phyloP scores from a whole-genome alignment of 2,113 vertebrate species.

The Passer domesticus region DNA sequence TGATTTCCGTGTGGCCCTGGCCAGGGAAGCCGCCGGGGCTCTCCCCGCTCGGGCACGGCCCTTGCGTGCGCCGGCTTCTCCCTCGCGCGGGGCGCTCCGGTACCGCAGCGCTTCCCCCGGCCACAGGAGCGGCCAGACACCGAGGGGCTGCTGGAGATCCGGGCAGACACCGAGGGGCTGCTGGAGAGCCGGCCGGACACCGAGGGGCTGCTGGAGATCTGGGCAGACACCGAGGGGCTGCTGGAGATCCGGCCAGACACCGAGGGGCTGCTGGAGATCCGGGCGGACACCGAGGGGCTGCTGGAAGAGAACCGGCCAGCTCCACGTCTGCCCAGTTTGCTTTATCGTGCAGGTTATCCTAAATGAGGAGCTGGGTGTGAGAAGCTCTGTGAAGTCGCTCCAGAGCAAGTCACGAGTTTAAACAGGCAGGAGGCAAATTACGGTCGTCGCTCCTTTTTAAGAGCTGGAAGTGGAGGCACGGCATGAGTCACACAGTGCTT shows the following conservation, averaged over 20 bases:
- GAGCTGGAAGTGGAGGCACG: not conserved
- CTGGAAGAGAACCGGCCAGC: not conserved
- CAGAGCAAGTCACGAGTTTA: not conserved
- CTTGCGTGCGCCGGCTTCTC: not conserved
- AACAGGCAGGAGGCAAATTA: not conserved
- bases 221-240: too few species aligned
- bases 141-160: not conserved
- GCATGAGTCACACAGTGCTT: not conserved
- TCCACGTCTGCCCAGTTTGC: not conserved
- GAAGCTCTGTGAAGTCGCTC: not conserved
- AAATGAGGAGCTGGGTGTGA: not conserved
- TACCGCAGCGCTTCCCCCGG: not conserved
- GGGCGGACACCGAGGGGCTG: not conserved
- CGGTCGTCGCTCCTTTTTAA: not conserved
- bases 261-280: too few species aligned
- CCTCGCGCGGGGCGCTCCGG: not conserved
- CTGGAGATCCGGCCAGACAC: too few species aligned
- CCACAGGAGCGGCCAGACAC: not conserved
- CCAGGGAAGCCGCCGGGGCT: not conserved
- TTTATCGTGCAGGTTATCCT: not conserved
- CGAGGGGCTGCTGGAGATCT: too few species aligned
- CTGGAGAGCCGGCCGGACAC: not conserved
- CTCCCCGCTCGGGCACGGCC: not conserved
- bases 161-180: not conserved
- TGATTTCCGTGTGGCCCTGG: not conserved